phyloP scores from a whole-genome alignment of 2,113 vertebrate species.

The Odocoileus virginianus region DNA sequence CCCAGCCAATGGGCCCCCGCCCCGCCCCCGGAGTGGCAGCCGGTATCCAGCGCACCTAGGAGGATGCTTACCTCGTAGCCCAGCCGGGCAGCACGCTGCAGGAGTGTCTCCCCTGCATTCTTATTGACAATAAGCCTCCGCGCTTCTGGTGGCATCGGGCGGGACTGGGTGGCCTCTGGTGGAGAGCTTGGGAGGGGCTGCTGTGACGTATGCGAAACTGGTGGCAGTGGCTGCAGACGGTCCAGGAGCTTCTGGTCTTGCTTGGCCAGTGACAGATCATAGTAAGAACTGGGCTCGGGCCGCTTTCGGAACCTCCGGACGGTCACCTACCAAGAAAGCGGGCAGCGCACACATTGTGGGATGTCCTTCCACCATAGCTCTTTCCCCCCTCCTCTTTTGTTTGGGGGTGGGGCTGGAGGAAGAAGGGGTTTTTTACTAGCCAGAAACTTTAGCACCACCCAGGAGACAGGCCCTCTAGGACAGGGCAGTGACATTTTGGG shows the following conservation, averaged over 20 bases:
- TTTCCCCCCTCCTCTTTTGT: background rate
- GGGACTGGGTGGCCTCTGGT: constrained; percentile 84
- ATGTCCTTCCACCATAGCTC: background rate
- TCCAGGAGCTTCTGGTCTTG: constrained; percentile 78
- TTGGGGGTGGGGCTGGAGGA: background rate
- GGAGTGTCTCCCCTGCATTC: constrained; percentile 96
- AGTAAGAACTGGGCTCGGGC: constrained; percentile 79
- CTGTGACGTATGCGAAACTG: constrained; percentile 72
- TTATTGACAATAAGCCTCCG: constrained; percentile 97
- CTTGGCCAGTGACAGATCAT: constrained; percentile 82
- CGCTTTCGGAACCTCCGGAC: constrained; percentile 83
- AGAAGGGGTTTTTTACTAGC: background rate
- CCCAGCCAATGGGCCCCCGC: background rate
- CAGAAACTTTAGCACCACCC: background rate
- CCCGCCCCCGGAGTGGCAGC: background rate
- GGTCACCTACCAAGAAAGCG: constrained; percentile 73
- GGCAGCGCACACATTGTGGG: background rate
- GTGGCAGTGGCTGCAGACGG: constrained; percentile 78
- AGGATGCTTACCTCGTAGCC: constrained; percentile 91
- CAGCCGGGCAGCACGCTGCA: constrained; percentile 94
- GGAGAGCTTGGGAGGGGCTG: constrained; percentile 73
- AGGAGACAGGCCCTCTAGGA: background rate
- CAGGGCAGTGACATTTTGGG: background rate
- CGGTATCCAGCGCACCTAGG: background rate
- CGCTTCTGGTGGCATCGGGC: constrained; percentile 95